Evolutionary conservation across 2,113 vertebrate species (phyloP), one percentile per base, ranked within the genome.

Genomic region (Urocolius indicus): DNA sequence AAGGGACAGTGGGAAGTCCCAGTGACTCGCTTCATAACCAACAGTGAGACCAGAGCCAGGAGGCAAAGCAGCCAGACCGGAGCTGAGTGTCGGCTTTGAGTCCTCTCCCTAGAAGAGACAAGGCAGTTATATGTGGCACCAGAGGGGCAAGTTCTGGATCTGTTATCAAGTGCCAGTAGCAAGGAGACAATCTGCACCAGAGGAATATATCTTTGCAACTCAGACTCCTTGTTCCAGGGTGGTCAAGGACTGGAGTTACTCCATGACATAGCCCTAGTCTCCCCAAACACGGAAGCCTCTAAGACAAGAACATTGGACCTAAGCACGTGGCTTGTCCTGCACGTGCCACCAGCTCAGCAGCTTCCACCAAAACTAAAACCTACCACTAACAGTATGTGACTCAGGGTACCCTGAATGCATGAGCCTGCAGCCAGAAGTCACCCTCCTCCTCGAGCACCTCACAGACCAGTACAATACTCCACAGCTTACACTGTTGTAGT

Each of bases 351-450:
- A 61, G 2, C 20, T 8, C 59, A 49, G 16, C 38, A 62, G 41
- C 30, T 77, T 34, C 52, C 67, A 73, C 2, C 29, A 80, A 15
- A 52, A 46, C 4, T 8, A 51, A 52, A 61, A 4, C 5, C 46
- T 23, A 1, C 21, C 22, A 13, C 0, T 2, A n/a, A 2, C 0
- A 62, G 30, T 6, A 27, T 1, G 41, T 9, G 52, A 13, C 61
- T 15, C 43, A 54, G n/a, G 73, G 65, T 36, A 30, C 10, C 17
- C 58, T 16, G 22, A 51, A 58, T 4, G 36, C 16, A 18, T 0
- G 2, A 71, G 9, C 5, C 38, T 22, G 26, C 4, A 11, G 45
- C 17, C 48, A 68, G 43, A 34, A 87, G 23, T 24, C 68, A 20
- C 46, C 24, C 34, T 71, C 24, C 54, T n/a, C 23, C 51, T 16